phyloP scores from a whole-genome alignment of 1,140 invertebrate genomes.

The Macrosteles quadrilineatus region DNA sequence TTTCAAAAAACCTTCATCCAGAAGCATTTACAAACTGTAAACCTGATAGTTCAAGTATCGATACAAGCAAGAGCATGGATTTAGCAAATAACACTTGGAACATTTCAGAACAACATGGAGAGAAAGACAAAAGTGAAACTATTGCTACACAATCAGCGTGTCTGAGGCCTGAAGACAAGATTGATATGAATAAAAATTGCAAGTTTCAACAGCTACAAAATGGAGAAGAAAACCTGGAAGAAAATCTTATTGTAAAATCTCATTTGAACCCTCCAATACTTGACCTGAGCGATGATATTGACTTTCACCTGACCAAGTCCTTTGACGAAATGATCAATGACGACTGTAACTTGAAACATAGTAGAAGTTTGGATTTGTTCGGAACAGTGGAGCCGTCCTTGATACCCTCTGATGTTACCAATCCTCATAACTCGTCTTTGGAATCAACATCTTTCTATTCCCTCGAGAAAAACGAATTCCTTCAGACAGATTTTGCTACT shows the following conservation, averaged over 20 bases:
- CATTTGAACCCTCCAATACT: neutral
- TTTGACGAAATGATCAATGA: slow-evolving; percentile 3
- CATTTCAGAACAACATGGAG: no score
- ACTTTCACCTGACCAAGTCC: neutral
- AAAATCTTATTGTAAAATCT: neutral
- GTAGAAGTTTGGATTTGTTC: neutral
- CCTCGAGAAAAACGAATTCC: neutral
- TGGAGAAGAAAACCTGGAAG: neutral
- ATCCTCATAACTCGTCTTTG: neutral
- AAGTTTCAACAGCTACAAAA: neutral
- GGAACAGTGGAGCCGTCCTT: neutral
- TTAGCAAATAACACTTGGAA: no score
- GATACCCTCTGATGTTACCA: neutral
- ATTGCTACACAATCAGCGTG: no score
- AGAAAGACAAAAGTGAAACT: no score
- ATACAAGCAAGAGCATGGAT: no score
- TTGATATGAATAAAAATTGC: neutral
- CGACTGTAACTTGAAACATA: slow-evolving; percentile 1
- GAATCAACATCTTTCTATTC: neutral
- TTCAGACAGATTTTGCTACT: neutral
- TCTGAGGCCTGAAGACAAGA: neutral
- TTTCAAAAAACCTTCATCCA: no score
- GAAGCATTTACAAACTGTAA: no score
- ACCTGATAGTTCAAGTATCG: no score
- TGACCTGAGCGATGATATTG: slow-evolving; percentile 11